Evolutionary conservation across 2,888 invertebrate genomes (phyloP), one percentile per base, ranked within the genome.

Genomic region (Dicyrtomina minuta): DNA sequence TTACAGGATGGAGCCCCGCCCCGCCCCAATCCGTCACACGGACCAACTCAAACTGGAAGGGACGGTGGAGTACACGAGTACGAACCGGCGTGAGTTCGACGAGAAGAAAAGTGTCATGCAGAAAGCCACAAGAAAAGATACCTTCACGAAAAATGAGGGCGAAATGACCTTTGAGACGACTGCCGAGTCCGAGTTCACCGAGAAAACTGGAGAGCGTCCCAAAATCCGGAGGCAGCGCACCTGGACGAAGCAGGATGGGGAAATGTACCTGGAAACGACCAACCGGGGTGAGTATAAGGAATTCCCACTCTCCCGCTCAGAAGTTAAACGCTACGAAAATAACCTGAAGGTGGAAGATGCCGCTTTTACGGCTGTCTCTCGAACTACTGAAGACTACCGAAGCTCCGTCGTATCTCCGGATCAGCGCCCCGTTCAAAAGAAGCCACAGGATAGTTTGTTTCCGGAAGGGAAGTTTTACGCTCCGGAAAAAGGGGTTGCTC

Each of bases 331-430:
- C 33, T 74, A 74, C 22, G 72, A 88, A 80, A 90, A 90, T 80
- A 88, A 90, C 80, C 84, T 91, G 59, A 87, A 87, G 66, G 85
- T 87, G 77, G 90, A 90, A 80, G 90, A 90, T 15, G 88, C 86
- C 6, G 41, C 10, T 1, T 66, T 66, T 2, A 62, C 83, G 84
- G 74, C 84, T 82, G 62, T 83, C 17, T 43, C 68, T 59, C 15
- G 51, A 24, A 27, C 61, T 27, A 27, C 49, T 62, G 53, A 66
- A 59, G 66, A 66, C 20, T 66, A 33, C 43, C 17, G 20, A 41
- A 33, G 33, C 8, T 15, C 39, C 3, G 22, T 26, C 15, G 10
- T 15, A 20, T 33, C 55, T n/a, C 61, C 26, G 10, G 49, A 59
- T 24, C 22, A 59, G 10, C 58, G 59, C 26, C 59, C 67, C 13